phyloP scores from a whole-genome alignment of 2,888 invertebrate genomes.

The Drosophila fulvimacula region DNA sequence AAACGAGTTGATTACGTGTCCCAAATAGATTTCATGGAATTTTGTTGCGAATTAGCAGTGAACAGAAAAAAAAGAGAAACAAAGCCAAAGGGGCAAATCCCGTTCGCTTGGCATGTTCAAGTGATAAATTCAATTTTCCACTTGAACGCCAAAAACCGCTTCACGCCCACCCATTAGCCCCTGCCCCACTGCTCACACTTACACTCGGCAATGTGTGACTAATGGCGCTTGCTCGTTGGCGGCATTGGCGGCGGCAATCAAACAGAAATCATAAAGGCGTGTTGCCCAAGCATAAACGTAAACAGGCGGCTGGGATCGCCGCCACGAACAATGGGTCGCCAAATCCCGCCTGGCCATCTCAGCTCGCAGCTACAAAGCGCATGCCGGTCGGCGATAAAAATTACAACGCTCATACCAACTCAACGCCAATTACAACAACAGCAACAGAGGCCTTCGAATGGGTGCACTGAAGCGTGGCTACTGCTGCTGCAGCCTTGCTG shows the following conservation, averaged over 20 bases:
- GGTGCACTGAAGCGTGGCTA: conserved; percentile 65
- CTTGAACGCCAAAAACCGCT: conserved; percentile 68
- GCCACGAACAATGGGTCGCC: conserved; percentile 56
- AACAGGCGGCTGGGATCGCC: conserved; percentile 42
- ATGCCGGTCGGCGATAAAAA: conserved; percentile 71
- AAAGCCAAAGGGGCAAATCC: conserved; percentile 32
- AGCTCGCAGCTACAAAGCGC: conserved; percentile 39
- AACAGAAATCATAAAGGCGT: conserved; percentile 81
- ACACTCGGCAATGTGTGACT: conserved; percentile 64
- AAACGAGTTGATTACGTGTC: conserved; percentile 81
- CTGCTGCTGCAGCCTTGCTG: conserved; percentile 46
- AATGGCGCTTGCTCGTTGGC: conserved; percentile 70
- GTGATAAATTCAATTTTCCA: conserved; percentile 80
- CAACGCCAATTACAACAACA: conserved; percentile 10
- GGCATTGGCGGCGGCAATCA: conserved; percentile 71
- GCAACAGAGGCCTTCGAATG: conserved; percentile 19
- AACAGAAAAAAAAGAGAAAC: conserved; percentile 30
- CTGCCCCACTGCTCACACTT: not conserved
- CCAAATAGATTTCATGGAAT: conserved; percentile 70
- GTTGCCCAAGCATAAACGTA: conserved; percentile 76
- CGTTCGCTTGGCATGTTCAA: conserved; percentile 73
- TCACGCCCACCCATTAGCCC: conserved; percentile 15
- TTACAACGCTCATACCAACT: conserved; percentile 47
- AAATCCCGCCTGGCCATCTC: conserved; percentile 1
- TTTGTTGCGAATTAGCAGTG: conserved; percentile 60